phyloP scores from a whole-genome alignment of 2,797 vertebrate species.

The Coregonus ussuriensis region DNA sequence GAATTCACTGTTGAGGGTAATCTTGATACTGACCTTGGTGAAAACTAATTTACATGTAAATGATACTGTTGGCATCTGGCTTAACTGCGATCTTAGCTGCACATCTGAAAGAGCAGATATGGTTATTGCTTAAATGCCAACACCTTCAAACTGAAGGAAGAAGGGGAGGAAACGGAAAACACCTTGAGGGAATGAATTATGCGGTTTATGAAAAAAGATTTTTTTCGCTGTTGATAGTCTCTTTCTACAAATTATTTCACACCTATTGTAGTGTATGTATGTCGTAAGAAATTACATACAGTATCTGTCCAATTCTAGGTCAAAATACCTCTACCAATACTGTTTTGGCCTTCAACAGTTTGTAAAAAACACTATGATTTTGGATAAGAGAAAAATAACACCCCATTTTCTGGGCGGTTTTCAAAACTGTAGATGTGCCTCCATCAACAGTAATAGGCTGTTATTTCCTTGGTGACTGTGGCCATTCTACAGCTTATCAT shows the following conservation, averaged over 20 bases:
- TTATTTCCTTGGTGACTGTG: slow-evolving; percentile 11
- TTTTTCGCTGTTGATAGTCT: too few relatives aligned
- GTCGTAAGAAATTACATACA: too few relatives aligned
- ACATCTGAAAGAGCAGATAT: slow-evolving; percentile 38
- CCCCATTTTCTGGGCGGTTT: slow-evolving; percentile 37
- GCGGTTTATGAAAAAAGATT: too few relatives aligned
- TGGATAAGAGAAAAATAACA: neutral
- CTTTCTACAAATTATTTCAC: too few relatives aligned
- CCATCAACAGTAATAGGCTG: slow-evolving; percentile 44
- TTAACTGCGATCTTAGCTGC: slow-evolving; percentile 58
- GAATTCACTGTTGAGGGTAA: slow-evolving; percentile 35
- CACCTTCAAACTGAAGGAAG: slow-evolving; percentile 42
- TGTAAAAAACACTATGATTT: slow-evolving; percentile 24
- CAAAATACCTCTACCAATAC: too few relatives aligned
- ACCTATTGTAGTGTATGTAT: too few relatives aligned
- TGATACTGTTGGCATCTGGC: slow-evolving; percentile 62
- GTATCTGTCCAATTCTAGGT: too few relatives aligned
- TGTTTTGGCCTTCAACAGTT: neutral
- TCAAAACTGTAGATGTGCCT: neutral
- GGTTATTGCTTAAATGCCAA: slow-evolving; percentile 29
- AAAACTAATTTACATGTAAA: slow-evolving; percentile 73
- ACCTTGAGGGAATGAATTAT: too few relatives aligned
- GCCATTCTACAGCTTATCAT: neutral
- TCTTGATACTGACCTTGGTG: slow-evolving; percentile 52
- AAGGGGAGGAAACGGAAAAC: too few relatives aligned